phyloP scores from a whole-genome alignment of 1,140 invertebrate genomes.

The Popillia japonica region DNA sequence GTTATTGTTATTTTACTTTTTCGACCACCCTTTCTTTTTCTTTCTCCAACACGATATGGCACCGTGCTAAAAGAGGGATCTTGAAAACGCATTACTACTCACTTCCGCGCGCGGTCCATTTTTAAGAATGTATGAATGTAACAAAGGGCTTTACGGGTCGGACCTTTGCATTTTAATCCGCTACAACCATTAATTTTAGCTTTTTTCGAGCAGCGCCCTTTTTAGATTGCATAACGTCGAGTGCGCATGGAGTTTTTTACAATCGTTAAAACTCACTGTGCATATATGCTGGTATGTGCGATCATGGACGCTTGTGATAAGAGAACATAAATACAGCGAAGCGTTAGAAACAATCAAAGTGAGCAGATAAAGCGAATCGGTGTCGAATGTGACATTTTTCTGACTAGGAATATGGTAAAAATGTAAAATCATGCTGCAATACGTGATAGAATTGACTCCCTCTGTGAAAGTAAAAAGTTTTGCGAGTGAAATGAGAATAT shows the following conservation, averaged over 20 bases:
- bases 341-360: not conserved
- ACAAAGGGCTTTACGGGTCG: slow-evolving; percentile 13
- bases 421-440: too few species aligned
- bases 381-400: too few species aligned
- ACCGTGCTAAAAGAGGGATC: not conserved
- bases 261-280: not conserved
- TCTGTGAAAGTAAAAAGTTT: too few species aligned
- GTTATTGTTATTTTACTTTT: slow-evolving; percentile 12
- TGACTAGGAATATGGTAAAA: too few species aligned
- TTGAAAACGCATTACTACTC: slow-evolving; percentile 3
- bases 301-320: not conserved
- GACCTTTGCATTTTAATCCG: slow-evolving; percentile 13
- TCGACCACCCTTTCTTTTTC: not conserved
- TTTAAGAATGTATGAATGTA: not conserved
- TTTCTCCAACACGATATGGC: not conserved
- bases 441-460: too few species aligned
- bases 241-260: not conserved
- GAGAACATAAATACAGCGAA: not conserved
- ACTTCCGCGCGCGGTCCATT: not conserved
- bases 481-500: too few species aligned
- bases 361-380: too few species aligned
- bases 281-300: not conserved
- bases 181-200: slow-evolving; percentile 16
- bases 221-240: not conserved
- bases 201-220: not conserved